Evolutionary conservation across 2,797 vertebrate species (phyloP).

Genomic region (Ctenosaura bakeri): DNA sequence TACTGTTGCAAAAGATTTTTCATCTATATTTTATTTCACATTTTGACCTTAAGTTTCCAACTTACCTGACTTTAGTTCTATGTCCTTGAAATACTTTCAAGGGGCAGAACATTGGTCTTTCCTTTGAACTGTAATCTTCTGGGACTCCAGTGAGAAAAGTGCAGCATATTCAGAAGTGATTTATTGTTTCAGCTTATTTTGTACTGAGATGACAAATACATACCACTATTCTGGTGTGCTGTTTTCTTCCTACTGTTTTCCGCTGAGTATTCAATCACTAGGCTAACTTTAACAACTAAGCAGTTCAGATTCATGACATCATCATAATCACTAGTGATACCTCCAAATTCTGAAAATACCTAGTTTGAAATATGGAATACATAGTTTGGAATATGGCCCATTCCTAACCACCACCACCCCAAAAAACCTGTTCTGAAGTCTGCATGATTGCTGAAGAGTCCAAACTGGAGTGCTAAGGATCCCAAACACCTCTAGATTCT

Average conservation of each 20-base stretch:
- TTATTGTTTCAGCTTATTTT: constrained; percentile 28
- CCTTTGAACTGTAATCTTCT: constrained; percentile 46
- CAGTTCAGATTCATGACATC: constrained; percentile 15
- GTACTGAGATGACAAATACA: constrained; percentile 26
- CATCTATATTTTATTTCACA: constrained; percentile 71
- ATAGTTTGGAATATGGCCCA: not conserved
- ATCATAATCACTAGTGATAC: not conserved
- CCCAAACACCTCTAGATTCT: not conserved
- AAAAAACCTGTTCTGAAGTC: not conserved
- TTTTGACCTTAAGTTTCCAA: constrained; percentile 61
- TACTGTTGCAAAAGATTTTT: constrained; percentile 56
- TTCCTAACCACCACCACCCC: too few species aligned
- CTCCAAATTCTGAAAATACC: constrained; percentile 9
- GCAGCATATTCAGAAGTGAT: constrained; percentile 40
- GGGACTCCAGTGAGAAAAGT: constrained; percentile 60
- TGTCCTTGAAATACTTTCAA: constrained; percentile 54
- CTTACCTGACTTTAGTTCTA: constrained; percentile 60
- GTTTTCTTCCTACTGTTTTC: constrained; percentile 32
- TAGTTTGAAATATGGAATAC: not conserved
- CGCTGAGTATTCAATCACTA: constrained; percentile 15
- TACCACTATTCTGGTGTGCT: not conserved
- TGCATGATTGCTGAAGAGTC: not conserved
- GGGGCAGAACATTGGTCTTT: constrained; percentile 47
- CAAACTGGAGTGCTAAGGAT: not conserved
- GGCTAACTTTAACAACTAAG: constrained; percentile 15